Evolutionary conservation across 1,140 invertebrate genomes (phyloP), one percentile per base, ranked within the genome.

Genomic region (Lepidostoma basale): DNA sequence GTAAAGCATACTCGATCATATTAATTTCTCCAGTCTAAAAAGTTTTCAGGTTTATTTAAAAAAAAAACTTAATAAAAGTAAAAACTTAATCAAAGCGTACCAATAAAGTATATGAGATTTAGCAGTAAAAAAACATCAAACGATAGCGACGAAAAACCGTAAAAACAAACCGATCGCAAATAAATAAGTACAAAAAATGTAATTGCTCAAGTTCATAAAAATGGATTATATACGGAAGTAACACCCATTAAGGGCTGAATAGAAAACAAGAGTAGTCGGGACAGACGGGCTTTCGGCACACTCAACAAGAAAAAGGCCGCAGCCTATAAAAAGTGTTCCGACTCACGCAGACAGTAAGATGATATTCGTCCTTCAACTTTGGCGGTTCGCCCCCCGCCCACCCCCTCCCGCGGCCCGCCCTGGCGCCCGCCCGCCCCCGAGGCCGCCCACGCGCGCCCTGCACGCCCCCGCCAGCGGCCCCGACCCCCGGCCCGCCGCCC

Each of bases 401-500:
- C 20, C 18, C 18, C 9, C 28, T 39, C 39, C 36, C 3, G 77
- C 77, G 79, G 78, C 80, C 78, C 78, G 20, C 1, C 28, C 62
- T 62, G 69, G 71, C 70, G 60, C 70, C 58, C 67, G 62, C 47
- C 76, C 76, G 79, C 77, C 80, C 76, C 6, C n/a, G 20, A 1
- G 30, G 67, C 63, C 68, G 71, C 70, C 62, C 70, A 58, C 67
- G 62, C 47, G 76, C 76, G 79, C 77, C 80, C 76, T 78, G 82
- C 78, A 78, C 25, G 26, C 12, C 18, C 26, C 60, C 68, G 71
- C 68, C 59, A 69, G 67, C 67, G 56, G 33, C 66, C 52, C 72
- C 78, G 79, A 78, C 77, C 74, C 67, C 76, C 76, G 78, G 81
- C 82, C 79, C 79, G 79, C 79, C 76, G 79, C 83, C 77, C 78